Evolutionary conservation across 2,797 vertebrate species (phyloP).

Genomic region (Saguinus oedipus): DNA sequence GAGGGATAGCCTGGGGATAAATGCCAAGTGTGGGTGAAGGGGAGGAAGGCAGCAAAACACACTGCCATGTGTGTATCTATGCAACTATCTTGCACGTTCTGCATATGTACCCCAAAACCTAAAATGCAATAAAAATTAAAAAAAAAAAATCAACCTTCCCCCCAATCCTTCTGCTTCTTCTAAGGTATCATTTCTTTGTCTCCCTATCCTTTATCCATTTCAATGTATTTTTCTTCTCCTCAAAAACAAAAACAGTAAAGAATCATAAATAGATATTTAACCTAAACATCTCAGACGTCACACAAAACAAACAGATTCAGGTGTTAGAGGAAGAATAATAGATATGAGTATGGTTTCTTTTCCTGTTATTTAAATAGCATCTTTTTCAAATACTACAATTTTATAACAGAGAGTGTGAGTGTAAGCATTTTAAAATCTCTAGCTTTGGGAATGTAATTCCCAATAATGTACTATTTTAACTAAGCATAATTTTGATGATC

Average conservation of each 20-base stretch:
- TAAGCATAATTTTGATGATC: background rate
- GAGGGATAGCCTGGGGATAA: too few species aligned
- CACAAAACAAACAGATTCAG: background rate
- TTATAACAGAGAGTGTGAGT: background rate
- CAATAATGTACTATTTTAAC: background rate
- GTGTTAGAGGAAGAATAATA: background rate
- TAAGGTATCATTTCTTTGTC: background rate
- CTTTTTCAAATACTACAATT: background rate
- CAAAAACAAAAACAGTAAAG: background rate
- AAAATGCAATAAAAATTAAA: too few species aligned
- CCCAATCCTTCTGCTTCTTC: background rate
- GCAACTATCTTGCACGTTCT: too few species aligned
- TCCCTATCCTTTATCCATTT: background rate
- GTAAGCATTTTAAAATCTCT: background rate
- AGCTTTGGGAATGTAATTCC: background rate
- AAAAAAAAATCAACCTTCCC: background rate
- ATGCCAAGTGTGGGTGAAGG: too few species aligned
- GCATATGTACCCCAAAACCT: too few species aligned
- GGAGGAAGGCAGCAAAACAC: too few species aligned
- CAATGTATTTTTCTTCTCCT: background rate
- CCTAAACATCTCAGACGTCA: background rate
- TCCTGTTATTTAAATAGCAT: background rate
- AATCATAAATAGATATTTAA: background rate
- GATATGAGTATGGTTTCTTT: background rate
- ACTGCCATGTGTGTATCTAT: too few species aligned